A percentile compares a stretch with the other conserved stretches of the same genome.
phyloP scores from a whole-genome alignment of 1,140 invertebrate species.

The Penaeus indicus region DNA sequence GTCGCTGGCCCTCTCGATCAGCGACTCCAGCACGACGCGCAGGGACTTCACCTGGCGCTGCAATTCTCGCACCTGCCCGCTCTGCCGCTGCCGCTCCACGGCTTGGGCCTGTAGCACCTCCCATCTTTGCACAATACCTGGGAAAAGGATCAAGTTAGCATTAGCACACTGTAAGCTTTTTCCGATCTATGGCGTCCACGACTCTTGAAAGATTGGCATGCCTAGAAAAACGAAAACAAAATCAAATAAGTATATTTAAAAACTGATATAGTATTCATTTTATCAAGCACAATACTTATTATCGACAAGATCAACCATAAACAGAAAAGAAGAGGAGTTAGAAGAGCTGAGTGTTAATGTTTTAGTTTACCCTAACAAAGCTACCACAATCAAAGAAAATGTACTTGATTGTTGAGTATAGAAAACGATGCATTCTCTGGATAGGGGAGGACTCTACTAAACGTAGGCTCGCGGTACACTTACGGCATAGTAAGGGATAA shows the following conservation, averaged over 20 bases:
- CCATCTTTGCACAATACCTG: conserved; percentile 76
- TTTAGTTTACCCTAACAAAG: too few species aligned
- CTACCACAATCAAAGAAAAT: too few species aligned
- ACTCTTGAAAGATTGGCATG: neutral
- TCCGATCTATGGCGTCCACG: too few species aligned
- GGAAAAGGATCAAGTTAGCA: conserved; percentile 67
- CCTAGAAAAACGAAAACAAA: neutral
- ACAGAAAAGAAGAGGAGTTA: too few species aligned
- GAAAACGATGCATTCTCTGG: too few species aligned
- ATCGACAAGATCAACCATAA: too few species aligned
- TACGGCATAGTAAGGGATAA: conserved; percentile 58
- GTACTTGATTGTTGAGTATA: too few species aligned
- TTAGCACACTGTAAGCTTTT: neutral
- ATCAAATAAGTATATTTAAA: too few species aligned
- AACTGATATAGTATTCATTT: too few species aligned
- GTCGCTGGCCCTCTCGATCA: conserved; percentile 66
- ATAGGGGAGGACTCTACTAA: too few species aligned
- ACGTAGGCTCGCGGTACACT: conserved; percentile 14
- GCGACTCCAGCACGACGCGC: conserved; percentile 67
- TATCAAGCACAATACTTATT: too few species aligned
- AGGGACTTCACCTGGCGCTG: conserved; percentile 72
- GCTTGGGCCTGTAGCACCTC: conserved; percentile 73
- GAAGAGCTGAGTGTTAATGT: too few species aligned
- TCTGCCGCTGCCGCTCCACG: conserved; percentile 72
- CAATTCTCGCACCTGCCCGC: conserved; percentile 69